Evolutionary conservation across 2,797 vertebrate genomes (phyloP).

Genomic region (Cygnus olor): DNA sequence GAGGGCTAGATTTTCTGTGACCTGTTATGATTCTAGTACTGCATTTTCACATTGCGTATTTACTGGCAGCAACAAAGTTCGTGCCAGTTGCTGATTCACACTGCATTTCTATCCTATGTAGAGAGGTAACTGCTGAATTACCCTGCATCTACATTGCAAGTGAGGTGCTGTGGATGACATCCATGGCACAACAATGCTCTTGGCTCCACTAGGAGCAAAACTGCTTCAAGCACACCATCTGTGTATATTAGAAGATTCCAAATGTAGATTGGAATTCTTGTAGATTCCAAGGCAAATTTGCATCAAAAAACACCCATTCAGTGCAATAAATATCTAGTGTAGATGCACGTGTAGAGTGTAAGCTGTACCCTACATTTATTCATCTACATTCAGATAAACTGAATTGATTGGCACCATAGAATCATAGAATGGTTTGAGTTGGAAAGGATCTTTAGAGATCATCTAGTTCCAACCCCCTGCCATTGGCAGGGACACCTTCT

Average conservation of each 20-base stretch:
- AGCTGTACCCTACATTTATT: neutral
- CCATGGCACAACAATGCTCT: neutral
- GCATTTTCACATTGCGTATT: neutral
- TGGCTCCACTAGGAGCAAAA: neutral
- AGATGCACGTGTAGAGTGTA: neutral
- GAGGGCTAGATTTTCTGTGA: neutral
- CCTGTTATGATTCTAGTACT: neutral
- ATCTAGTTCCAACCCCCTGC: neutral
- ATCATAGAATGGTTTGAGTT: neutral
- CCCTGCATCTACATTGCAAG: neutral
- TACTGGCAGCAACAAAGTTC: neutral
- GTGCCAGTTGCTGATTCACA: neutral
- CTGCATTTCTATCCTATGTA: neutral
- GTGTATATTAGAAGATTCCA: neutral
- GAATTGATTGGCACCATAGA: neutral
- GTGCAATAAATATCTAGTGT: neutral
- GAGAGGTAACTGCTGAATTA: neutral
- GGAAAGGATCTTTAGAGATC: neutral
- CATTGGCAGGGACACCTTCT: neutral
- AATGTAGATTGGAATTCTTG: neutral
- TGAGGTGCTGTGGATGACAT: neutral
- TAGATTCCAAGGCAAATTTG: neutral
- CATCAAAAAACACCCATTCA: neutral
- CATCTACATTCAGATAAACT: neutral
- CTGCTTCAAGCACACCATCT: neutral